Evolutionary conservation across 2,797 vertebrate genomes (phyloP).

Genomic region (Thunnus albacares): DNA sequence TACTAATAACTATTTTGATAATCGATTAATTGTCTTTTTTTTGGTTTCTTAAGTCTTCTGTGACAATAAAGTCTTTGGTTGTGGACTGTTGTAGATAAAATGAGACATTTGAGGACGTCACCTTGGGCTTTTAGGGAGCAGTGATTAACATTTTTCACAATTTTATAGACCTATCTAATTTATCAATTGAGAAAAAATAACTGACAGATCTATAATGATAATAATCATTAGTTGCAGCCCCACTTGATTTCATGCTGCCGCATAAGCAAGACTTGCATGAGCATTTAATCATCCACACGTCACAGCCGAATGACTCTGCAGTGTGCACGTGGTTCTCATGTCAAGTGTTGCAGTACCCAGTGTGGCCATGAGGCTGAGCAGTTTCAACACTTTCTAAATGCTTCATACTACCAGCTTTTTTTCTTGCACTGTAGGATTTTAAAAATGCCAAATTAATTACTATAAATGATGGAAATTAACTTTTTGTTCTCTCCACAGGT

Average conservation of each 20-base stretch:
- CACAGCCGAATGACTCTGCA: conserved; percentile 22
- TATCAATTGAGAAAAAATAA: not conserved
- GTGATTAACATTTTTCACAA: not conserved
- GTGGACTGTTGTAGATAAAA: no score
- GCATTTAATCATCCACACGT: not conserved
- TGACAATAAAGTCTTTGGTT: not conserved
- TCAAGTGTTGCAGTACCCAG: conserved; percentile 35
- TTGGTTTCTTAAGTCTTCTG: not conserved
- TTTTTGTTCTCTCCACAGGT: conserved; percentile 68
- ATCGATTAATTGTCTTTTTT: no score
- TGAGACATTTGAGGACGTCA: no score
- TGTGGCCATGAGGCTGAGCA: conserved; percentile 37
- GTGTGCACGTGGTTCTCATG: not conserved
- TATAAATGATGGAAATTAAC: not conserved
- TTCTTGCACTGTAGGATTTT: not conserved
- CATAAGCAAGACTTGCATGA: not conserved
- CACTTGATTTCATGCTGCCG: not conserved
- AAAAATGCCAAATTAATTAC: not conserved
- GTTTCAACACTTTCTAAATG: not conserved
- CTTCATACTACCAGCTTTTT: not conserved
- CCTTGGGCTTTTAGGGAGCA: no score
- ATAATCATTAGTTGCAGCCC: not conserved
- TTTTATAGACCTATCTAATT: not conserved
- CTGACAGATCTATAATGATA: not conserved
- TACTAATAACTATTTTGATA: no score